Evolutionary conservation across 2,797 vertebrate genomes (phyloP), one percentile per base, ranked within the genome.

Genomic region (Catamblyrhynchus diadema): DNA sequence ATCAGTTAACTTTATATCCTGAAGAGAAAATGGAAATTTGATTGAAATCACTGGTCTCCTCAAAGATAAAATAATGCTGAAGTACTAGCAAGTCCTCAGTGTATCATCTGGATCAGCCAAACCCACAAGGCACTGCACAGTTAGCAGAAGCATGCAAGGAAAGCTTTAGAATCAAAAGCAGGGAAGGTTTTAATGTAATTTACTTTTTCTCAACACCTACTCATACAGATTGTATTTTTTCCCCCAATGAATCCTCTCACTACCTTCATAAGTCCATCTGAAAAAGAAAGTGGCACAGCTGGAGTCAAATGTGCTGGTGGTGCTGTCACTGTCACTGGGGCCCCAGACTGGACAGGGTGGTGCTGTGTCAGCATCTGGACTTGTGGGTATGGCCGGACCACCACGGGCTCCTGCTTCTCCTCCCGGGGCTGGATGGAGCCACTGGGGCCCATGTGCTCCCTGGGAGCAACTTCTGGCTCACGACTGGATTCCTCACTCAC

Each of bases 351-450:
- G 37, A 99, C 98, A 50, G 99, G 96, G 83, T 99, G 97, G 51
- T 99, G 98, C 87, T 99, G 98, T 3, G 98, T 96, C 94, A 99
- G 92, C 80, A 98, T 97, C 95, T 98, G 99, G 48, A 99, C 98
- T 97, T 99, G 99, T 5, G 99, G 99, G 75, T 99, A 99, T 0
- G 99, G 99, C 92, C 99, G 98, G 54, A 99, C 99, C 92, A 99
- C 98, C 91, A 99, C 99, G 0, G 99, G 99, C 86, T 99, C 99
- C 96, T 99, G 99, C 96, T 99, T 99, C 66, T 99, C 99, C 69
- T 99, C 99, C 75, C 99, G 98, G 57, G 99, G 98, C 1, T 98
- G 98, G 27, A 99, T 87, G 23, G 98, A 95, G 42, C 97, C 92
- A 30, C 97, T 95, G 0, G 98, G 81, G 15, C 98, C 97, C 12